Conservation (phyloP, 37 sponge, comb jelly and placozoan species). For the Agelas oroides region DNA sequence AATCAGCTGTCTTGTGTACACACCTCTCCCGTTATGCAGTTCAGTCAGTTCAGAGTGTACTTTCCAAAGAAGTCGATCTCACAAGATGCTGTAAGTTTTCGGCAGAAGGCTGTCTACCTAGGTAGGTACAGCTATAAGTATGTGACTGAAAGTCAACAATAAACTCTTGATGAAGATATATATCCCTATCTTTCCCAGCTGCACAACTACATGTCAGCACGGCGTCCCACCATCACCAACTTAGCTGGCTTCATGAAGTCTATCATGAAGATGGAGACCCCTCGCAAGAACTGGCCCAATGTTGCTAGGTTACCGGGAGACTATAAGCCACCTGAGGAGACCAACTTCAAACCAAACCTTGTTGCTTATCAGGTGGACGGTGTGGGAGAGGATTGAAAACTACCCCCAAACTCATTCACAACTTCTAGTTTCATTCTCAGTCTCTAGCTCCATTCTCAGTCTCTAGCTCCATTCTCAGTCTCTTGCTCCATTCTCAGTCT, state of each 20-base stretch:
- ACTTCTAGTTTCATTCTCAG: no score
- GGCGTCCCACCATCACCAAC: constrained; percentile 6
- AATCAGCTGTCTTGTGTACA: not conserved
- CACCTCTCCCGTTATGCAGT: constrained; percentile 7
- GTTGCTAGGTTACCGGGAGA: constrained; percentile 50
- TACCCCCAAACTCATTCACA: not conserved
- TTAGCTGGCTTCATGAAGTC: constrained; percentile 23
- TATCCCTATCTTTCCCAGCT: not conserved
- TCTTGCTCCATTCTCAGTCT: no score
- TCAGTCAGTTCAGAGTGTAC: constrained; percentile 54
- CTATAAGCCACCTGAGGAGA: not conserved
- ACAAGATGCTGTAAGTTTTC: constrained; percentile 37
- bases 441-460: no score
- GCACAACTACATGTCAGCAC: constrained; percentile 35
- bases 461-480: no score
- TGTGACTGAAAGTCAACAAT: not conserved
- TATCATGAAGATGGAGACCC: constrained; percentile 20
- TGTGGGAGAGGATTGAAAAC: not conserved
- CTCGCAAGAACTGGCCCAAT: constrained; percentile 40
- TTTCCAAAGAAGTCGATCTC: constrained; percentile 40
- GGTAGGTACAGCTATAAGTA: not conserved
- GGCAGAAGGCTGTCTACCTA: no score
- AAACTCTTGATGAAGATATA: no score
- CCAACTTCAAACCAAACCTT: constrained; percentile 31
- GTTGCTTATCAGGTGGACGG: constrained; percentile 63